These are phyloP conservation scores for Odontomyia ornata DNA, from an alignment of 2,888 invertebrate species.

Conservation along the genomic window DNA sequence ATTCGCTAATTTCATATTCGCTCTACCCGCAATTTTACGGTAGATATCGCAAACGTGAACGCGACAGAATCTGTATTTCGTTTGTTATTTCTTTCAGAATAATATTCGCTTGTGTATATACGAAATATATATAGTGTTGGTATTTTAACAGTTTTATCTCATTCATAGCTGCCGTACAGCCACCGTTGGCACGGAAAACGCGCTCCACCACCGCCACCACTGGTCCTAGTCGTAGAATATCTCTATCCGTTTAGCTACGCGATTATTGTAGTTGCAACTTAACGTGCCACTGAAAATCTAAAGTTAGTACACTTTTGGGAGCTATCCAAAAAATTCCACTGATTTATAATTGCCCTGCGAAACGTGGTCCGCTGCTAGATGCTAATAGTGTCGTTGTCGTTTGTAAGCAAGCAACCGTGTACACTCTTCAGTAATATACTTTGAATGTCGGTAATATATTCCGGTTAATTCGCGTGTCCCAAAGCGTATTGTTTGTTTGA, in stretches of 20 bases:
- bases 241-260: neutral
- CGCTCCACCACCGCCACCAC: too few species aligned
- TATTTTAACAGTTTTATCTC: slow-evolving; percentile 1
- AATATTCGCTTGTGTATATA: too few species aligned
- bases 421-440: neutral
- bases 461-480: neutral
- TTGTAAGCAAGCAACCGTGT: neutral
- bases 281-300: neutral
- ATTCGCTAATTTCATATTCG: too few species aligned
- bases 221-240: neutral
- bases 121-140: neutral
- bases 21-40: too few species aligned
- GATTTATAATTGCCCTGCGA: slow-evolving; percentile 10
- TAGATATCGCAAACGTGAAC: too few species aligned
- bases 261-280: neutral
- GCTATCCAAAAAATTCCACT: slow-evolving; percentile 18
- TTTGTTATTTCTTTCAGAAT: too few species aligned
- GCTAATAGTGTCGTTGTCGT: neutral
- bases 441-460: neutral
- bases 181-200: too few species aligned
- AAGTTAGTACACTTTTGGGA: slow-evolving; percentile 25
- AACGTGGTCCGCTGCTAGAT: neutral
- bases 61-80: too few species aligned
- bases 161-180: neutral
- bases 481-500: neutral